Base-by-base conservation (phyloP, 2,797 vertebrate species). In the Chelonia mydas region DNA sequence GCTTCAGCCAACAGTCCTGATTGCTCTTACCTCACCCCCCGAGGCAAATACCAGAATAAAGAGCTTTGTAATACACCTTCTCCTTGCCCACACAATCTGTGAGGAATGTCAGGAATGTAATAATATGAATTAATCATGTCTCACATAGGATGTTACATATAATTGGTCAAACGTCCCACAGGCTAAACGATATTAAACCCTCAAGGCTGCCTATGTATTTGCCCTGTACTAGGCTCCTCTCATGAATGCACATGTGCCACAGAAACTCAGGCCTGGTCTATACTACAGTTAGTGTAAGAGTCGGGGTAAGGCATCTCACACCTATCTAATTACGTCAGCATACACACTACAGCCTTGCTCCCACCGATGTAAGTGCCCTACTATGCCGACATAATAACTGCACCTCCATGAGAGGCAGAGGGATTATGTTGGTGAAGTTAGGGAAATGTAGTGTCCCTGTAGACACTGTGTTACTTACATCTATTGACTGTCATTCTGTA, bases 101-200 rank as follows among this genome's bases (percentile, higher is more conserved):
- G 15, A 76, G 19, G 2, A 84, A 55, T 65, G 88, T 45, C 3
- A 2, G 80, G 55, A 0, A n/a, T 0, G 59, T 9, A 81, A 41
- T 12, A 59, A 72, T 68, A 2, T 2, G 0, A 37, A 16, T 7
- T 9, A 77, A 8, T 65, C 0, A 0, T 1, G 5, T 3, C 84
- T 57, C 41, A 0, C 2, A 13, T 0, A 72, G 2, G 21, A 0
- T 28, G 2, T 12, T 65, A 1, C 11, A 54, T n/a, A 79, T 21
- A 23, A 61, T 90, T 57, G 88, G 50, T 7, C 54, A 89, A 96
- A 81, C 88, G 3, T 16, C 3, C 72, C 50, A n/a, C 50, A 19
- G 2, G 77, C 54, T 3, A 45, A 11, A 65, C 27, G 88, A 53
- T 19, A 81, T 78, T 83, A 76, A 76, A 41, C 77, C 79, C 84